phyloP scores from a whole-genome alignment of 2,113 vertebrate genomes.

The Nycticryphes semicollaris region DNA sequence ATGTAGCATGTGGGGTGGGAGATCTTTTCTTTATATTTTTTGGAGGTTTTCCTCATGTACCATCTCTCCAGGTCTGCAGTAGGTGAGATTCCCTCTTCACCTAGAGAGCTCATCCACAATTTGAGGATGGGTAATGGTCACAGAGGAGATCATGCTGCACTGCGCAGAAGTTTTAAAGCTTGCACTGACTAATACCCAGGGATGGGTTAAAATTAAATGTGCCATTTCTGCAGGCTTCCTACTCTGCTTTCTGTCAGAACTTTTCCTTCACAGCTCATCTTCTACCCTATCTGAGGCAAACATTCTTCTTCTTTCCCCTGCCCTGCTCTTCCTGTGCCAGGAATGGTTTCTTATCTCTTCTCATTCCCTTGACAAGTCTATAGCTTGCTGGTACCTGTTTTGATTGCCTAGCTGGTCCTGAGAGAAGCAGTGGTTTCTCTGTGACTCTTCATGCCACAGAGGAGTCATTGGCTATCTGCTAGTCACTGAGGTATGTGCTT shows the following conservation, averaged over 20 bases:
- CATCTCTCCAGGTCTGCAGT: not conserved
- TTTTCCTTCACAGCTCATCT: not conserved
- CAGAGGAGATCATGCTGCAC: not conserved
- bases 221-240: not conserved
- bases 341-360: not conserved
- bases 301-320: not conserved
- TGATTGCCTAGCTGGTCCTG: not conserved
- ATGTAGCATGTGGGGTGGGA: not conserved
- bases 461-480: not conserved
- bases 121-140: not conserved
- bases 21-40: not conserved
- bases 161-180: not conserved
- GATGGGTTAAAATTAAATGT: not conserved
- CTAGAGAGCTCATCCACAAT: not conserved
- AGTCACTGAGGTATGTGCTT: not conserved
- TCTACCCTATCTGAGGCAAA: not conserved
- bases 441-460: not conserved
- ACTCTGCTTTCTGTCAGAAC: not conserved
- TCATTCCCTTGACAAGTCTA: not conserved
- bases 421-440: not conserved
- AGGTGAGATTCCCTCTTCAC: not conserved
- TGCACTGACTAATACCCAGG: not conserved
- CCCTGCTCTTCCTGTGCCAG: not conserved
- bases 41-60: not conserved
- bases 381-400: not conserved